A percentile compares a stretch with the other conserved stretches of the same genome.
Conservation (phyloP, 2,797 vertebrate genomes). For the Onychomys arenicola region DNA sequence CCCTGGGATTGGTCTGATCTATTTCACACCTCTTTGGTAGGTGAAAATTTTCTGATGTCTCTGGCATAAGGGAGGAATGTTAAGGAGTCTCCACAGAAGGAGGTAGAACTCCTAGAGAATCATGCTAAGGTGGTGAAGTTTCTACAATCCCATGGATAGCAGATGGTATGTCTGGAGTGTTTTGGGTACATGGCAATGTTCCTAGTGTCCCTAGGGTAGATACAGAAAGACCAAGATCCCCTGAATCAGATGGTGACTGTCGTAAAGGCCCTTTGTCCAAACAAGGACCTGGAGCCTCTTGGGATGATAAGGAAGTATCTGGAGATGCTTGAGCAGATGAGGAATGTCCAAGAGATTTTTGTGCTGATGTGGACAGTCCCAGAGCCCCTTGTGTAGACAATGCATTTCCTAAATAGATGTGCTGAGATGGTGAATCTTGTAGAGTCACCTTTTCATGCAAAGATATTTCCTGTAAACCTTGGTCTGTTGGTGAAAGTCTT, state of each 20-base stretch:
- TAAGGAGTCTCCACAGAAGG: too few species aligned
- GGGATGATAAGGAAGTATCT: neutral
- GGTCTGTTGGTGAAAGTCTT: neutral
- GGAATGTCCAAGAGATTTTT: neutral
- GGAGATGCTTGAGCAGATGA: neutral
- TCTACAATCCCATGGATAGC: too few species aligned
- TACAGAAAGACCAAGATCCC: neutral
- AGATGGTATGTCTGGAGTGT: neutral
- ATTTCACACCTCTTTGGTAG: too few species aligned
- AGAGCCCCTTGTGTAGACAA: neutral
- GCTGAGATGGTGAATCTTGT: neutral
- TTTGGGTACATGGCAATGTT: neutral
- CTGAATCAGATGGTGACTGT: neutral
- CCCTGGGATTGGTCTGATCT: too few species aligned
- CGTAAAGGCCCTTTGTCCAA: neutral
- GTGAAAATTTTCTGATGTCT: too few species aligned
- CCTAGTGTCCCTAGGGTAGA: accelerated
- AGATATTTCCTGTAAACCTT: neutral
- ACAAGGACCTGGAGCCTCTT: neutral
- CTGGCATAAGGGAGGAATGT: too few species aligned
- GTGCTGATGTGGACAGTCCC: neutral
- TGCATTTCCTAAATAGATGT: neutral
- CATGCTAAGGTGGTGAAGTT: neutral
- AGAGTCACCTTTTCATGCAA: accelerated
- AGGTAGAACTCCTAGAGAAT: neutral